Evolutionary conservation across 2,888 invertebrate genomes (phyloP).

Genomic region (Acanthosepion pharaonis): DNA sequence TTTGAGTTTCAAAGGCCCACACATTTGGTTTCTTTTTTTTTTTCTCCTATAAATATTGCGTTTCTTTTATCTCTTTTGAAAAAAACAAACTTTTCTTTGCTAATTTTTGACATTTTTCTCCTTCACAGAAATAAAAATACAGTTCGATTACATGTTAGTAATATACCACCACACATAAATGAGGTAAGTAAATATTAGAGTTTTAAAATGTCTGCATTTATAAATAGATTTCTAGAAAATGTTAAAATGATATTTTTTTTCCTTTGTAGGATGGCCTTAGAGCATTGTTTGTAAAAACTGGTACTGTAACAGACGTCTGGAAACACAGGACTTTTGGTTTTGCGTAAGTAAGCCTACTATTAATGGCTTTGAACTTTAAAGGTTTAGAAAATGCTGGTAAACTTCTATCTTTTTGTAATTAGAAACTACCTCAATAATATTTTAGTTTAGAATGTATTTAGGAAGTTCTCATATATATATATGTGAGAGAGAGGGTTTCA

Average conservation of each 20-base stretch:
- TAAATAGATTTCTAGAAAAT: not conserved
- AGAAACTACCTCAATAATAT: too few species aligned
- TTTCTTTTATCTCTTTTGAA: not conserved
- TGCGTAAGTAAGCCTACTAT: not conserved
- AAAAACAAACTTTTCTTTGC: too few species aligned
- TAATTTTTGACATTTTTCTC: not conserved
- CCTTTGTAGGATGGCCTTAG: not conserved
- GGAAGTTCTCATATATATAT: too few species aligned
- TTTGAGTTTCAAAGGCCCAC: not conserved
- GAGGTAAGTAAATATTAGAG: not conserved
- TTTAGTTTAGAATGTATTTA: too few species aligned
- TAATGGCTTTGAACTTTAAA: too few species aligned
- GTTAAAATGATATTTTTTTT: not conserved
- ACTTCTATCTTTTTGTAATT: too few species aligned
- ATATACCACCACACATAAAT: not conserved
- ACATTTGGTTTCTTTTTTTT: not conserved
- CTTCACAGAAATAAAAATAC: not conserved
- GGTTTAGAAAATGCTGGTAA: too few species aligned
- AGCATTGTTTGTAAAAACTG: conserved; percentile 24
- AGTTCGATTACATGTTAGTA: conserved; percentile 33
- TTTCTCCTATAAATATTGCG: not conserved
- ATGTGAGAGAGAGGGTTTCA: too few species aligned
- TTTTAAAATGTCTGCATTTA: not conserved
- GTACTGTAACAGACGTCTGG: not conserved
- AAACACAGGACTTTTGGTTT: not conserved